phyloP scores from a whole-genome alignment of 1,140 invertebrate species.

The Oryzaephilus surinamensis region DNA sequence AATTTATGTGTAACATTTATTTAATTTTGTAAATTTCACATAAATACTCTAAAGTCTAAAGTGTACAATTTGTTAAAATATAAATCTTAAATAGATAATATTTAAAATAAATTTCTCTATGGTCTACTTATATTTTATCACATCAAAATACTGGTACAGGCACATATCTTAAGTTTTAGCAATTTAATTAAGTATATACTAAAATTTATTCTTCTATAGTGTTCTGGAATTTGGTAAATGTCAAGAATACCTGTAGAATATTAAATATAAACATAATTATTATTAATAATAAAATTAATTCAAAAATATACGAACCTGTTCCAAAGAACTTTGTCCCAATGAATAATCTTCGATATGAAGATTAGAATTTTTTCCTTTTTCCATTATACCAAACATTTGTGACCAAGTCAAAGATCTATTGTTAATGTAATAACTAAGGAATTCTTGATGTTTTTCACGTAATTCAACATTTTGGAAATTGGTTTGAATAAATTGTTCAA shows the following conservation, averaged over 20 bases:
- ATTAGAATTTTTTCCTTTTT: conserved; percentile 10
- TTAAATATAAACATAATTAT: too few species aligned
- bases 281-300: background rate
- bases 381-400: conserved; percentile 15
- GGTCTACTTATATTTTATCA: too few species aligned
- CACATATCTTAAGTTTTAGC: too few species aligned
- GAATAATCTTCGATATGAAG: conserved; percentile 19
- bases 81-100: too few species aligned
- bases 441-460: conserved; percentile 11
- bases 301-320: conserved; percentile 11
- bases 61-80: too few species aligned
- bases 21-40: too few species aligned
- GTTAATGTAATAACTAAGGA: conserved; percentile 12
- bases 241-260: conserved; percentile 11
- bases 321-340: conserved; percentile 15
- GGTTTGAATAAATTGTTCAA: conserved; percentile 8
- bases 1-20: too few species aligned
- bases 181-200: too few species aligned
- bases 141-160: too few species aligned
- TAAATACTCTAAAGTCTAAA: too few species aligned
- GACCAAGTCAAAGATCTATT: conserved; percentile 15
- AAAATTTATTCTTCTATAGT: too few species aligned
- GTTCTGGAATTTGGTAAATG: conserved; percentile 12
- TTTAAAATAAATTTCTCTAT: too few species aligned
- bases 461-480: conserved; percentile 10